A percentile compares a stretch with the other conserved stretches of the same genome.
Conservation (phyloP, 2,888 invertebrate genomes). For the Chydorus sphaericus region DNA sequence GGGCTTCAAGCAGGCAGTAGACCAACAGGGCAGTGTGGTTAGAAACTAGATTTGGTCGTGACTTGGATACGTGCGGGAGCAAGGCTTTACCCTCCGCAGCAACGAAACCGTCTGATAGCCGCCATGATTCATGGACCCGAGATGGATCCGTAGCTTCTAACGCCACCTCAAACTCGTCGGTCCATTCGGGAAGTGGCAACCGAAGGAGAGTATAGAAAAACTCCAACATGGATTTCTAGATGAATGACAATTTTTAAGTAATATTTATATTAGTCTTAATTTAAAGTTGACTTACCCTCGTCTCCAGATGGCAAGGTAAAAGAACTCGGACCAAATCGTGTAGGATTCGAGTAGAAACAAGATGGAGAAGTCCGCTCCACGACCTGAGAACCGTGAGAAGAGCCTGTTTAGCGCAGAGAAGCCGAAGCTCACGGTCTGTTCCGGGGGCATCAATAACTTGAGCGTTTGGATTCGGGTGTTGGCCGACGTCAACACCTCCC, state of each 20-base stretch:
- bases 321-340: slow-evolving; percentile 54
- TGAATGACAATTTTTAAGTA: slow-evolving; percentile 16
- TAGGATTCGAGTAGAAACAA: slow-evolving; percentile 39
- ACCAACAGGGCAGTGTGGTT: slow-evolving; percentile 78
- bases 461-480: slow-evolving; percentile 2
- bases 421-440: slow-evolving; percentile 55
- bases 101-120: slow-evolving; percentile 84
- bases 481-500: slow-evolving; percentile 35
- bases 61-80: slow-evolving; percentile 69
- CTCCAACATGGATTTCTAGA: slow-evolving; percentile 79
- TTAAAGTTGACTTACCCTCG: slow-evolving; percentile 50
- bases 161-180: slow-evolving; percentile 78
- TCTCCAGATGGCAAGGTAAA: slow-evolving; percentile 74
- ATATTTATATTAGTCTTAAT: not conserved
- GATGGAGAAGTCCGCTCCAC: slow-evolving; percentile 79
- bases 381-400: slow-evolving; percentile 71
- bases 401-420: slow-evolving; percentile 70
- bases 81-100: slow-evolving; percentile 76
- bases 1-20: slow-evolving; percentile 72
- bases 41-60: slow-evolving; percentile 75
- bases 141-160: slow-evolving; percentile 77
- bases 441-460: slow-evolving; percentile 16
- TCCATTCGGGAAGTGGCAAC: slow-evolving; percentile 78
- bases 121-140: slow-evolving; percentile 59
- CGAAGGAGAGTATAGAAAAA: slow-evolving; percentile 78